These are phyloP conservation scores for Halocaridina rubra DNA, from an alignment of 2,888 invertebrate species.

Conservation along the genomic window DNA sequence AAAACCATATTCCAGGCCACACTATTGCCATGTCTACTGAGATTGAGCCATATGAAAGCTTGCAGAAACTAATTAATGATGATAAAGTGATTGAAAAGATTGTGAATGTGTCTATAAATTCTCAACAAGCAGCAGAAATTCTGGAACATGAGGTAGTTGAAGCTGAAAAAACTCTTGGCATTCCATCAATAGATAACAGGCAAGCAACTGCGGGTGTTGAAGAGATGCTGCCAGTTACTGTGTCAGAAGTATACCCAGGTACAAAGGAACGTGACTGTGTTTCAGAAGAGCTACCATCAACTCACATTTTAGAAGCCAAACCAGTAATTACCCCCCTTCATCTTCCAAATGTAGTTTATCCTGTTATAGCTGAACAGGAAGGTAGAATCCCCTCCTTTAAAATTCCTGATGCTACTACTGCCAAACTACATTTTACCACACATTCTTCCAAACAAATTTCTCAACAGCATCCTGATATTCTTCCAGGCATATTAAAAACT, in stretches of 20 bases:
- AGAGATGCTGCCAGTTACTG: constrained; percentile 73
- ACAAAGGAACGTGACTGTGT: constrained; percentile 74
- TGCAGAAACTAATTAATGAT: constrained; percentile 63
- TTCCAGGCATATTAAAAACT: constrained; percentile 51
- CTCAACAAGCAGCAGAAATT: constrained; percentile 68
- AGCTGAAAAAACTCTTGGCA: constrained; percentile 39
- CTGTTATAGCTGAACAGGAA: constrained; percentile 70
- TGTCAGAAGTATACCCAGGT: constrained; percentile 76
- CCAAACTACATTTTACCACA: constrained; percentile 48
- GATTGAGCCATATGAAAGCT: constrained; percentile 33
- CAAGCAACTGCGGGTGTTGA: constrained; percentile 67
- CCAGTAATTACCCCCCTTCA: constrained; percentile 57
- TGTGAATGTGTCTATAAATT: constrained; percentile 69
- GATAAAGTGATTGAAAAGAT: constrained; percentile 68
- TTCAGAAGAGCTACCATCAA: constrained; percentile 64
- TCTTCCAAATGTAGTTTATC: constrained; percentile 68
- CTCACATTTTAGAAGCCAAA: constrained; percentile 59
- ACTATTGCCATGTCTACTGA: constrained; percentile 42
- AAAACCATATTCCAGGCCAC: constrained; percentile 33
- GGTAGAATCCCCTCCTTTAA: constrained; percentile 64
- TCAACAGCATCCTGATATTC: constrained; percentile 47
- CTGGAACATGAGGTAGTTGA: constrained; percentile 64
- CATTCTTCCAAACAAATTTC: constrained; percentile 37
- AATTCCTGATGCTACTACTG: constrained; percentile 66
- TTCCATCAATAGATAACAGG: constrained; percentile 64